A percentile compares a stretch with the other conserved stretches of the same genome.
Evolutionary conservation across 1,140 invertebrate species (phyloP).

Genomic region (Atta cephalotes): DNA sequence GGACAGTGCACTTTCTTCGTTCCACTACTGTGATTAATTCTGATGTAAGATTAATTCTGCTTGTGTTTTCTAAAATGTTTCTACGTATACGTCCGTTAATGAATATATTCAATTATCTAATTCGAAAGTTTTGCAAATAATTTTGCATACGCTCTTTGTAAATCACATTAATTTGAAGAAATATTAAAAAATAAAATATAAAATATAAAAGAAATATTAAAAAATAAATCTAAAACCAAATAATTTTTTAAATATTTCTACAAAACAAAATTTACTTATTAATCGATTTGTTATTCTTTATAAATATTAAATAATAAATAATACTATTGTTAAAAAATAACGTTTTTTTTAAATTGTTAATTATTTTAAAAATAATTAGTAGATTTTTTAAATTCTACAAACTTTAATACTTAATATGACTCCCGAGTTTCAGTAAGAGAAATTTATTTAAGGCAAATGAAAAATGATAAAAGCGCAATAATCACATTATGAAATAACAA

Average conservation of each 20-base stretch:
- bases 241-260: not conserved
- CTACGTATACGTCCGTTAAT: not conserved
- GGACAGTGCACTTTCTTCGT: not conserved
- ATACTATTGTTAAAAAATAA: not conserved
- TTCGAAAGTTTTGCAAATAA: not conserved
- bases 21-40: conserved; percentile 14
- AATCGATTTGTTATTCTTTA: not conserved
- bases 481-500: too few relatives aligned
- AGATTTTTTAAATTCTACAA: not conserved
- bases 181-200: not conserved
- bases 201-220: not conserved
- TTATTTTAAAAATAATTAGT: conserved; percentile 11
- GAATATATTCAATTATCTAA: not conserved
- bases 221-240: not conserved
- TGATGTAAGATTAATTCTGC: conserved; percentile 35
- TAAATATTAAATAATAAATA: not conserved
- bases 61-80: not conserved
- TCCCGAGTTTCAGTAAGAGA: too few relatives aligned
- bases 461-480: too few relatives aligned
- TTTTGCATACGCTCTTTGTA: not conserved
- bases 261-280: conserved; percentile 9
- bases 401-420: too few relatives aligned
- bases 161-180: conserved; percentile 9
- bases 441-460: too few relatives aligned
- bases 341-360: not conserved